Percentiles rank a stretch among this genome's conserved stretches.
These are phyloP conservation scores for Bhutanitis thaidina DNA, from an alignment of 2,888 invertebrate genomes.

Conservation along the genomic window DNA sequence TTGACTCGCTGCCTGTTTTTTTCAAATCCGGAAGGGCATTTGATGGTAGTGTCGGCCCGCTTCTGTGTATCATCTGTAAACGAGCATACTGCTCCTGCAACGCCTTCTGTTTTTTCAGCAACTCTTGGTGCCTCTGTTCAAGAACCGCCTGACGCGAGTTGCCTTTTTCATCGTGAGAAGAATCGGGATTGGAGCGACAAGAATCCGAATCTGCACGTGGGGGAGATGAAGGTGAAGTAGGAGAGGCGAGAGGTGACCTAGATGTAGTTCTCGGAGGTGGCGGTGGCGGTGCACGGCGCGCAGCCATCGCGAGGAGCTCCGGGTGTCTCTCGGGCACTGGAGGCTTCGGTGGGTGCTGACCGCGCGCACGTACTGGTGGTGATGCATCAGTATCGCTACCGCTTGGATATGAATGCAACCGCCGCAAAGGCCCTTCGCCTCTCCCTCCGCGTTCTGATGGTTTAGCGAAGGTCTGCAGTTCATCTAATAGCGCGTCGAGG, in stretches of 20 bases:
- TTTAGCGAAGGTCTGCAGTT: constrained; percentile 93
- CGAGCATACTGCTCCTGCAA: constrained; percentile 95
- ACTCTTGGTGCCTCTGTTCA: constrained; percentile 93
- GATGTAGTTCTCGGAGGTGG: constrained; percentile 95
- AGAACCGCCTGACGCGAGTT: constrained; percentile 84
- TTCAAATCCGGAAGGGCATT: constrained; percentile 85
- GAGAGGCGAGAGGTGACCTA: constrained; percentile 91
- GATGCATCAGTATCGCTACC: constrained; percentile 90
- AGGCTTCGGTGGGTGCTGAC: constrained; percentile 83
- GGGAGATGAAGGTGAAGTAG: constrained; percentile 86
- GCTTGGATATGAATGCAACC: constrained; percentile 92
- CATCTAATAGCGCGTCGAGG: constrained; percentile 97
- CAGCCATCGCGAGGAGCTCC: constrained; percentile 86
- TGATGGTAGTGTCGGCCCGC: constrained; percentile 83
- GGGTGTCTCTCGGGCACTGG: constrained; percentile 91
- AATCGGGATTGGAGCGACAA: constrained; percentile 82
- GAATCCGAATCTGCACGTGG: constrained; percentile 72
- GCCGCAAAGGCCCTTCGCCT: constrained; percentile 82
- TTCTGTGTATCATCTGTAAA: constrained; percentile 91
- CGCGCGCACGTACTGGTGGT: constrained; percentile 84
- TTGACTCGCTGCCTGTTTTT: constrained; percentile 94
- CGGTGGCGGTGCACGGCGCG: constrained; percentile 90
- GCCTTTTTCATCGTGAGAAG: constrained; percentile 41
- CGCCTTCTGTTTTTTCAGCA: constrained; percentile 91
- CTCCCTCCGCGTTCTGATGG: constrained; percentile 77